phyloP scores from a whole-genome alignment of 2,797 vertebrate genomes.

The Mycteria americana region DNA sequence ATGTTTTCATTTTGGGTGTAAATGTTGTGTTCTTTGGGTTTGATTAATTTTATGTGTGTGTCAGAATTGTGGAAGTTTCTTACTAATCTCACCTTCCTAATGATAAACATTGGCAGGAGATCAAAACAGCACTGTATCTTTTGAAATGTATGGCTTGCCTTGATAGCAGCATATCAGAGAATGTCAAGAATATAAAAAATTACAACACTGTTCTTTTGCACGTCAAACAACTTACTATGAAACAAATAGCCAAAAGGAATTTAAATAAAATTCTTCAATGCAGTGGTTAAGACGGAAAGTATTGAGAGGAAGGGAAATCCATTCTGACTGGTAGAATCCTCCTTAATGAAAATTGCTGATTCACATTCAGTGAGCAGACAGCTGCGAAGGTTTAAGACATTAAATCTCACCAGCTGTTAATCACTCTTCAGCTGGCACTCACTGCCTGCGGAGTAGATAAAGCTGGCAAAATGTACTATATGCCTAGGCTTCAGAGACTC shows the following conservation, averaged over 20 bases:
- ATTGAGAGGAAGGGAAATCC: neutral
- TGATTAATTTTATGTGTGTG: neutral
- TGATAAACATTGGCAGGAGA: neutral
- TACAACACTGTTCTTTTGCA: neutral
- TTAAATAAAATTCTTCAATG: neutral
- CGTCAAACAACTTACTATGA: neutral
- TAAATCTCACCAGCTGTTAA: neutral
- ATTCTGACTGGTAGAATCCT: neutral
- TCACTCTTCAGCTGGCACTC: neutral
- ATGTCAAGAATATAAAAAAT: neutral
- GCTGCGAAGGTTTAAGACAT: neutral
- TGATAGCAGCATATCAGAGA: neutral
- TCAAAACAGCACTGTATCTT: slow-evolving; percentile 10
- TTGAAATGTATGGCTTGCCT: neutral
- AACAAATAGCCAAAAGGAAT: neutral
- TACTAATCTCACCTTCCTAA: neutral
- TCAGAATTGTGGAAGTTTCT: neutral
- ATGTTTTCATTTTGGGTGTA: slow-evolving; percentile 21
- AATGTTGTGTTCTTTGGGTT: neutral
- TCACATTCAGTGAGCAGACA: neutral
- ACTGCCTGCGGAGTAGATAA: neutral
- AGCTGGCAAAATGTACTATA: neutral
- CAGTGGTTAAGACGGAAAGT: neutral
- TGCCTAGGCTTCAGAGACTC: neutral
- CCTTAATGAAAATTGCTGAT: neutral